A percentile compares a stretch with the other conserved stretches of the same genome.
These are phyloP conservation scores for Rhynchomys soricoides DNA, from an alignment of 2,113 vertebrate genomes.

Conservation along the genomic window DNA sequence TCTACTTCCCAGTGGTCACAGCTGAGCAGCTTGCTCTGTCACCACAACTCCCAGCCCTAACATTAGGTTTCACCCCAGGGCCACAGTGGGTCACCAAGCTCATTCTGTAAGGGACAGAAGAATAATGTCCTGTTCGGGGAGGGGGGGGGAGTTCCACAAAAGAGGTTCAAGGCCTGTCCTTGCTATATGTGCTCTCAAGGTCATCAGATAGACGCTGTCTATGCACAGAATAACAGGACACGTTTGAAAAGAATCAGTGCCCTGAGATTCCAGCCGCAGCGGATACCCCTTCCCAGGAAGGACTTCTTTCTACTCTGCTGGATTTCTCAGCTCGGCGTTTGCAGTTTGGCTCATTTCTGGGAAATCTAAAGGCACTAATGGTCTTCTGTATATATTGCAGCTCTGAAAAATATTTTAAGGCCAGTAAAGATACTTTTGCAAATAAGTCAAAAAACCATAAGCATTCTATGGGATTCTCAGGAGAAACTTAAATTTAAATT, in stretches of 20 bases:
- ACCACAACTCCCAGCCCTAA: too few relatives aligned
- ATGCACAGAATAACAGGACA: neutral
- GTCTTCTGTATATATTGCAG: neutral
- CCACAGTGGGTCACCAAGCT: neutral
- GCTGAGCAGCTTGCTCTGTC: neutral
- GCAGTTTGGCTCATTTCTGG: neutral
- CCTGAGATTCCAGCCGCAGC: neutral
- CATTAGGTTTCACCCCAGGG: neutral
- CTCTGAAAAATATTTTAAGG: slow-evolving; percentile 60
- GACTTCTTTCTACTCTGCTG: slow-evolving; percentile 10
- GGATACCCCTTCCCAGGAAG: neutral
- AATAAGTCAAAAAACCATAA: slow-evolving; percentile 39
- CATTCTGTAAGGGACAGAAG: neutral
- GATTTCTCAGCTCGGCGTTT: slow-evolving; percentile 16
- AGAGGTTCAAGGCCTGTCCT: neutral
- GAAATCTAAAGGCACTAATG: slow-evolving; percentile 29
- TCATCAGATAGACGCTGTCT: neutral
- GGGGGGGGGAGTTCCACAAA: neutral
- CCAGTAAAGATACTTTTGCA: slow-evolving; percentile 46
- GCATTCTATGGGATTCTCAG: slow-evolving; percentile 44
- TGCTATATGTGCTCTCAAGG: neutral
- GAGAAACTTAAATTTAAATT: slow-evolving; percentile 64
- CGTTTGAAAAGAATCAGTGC: neutral
- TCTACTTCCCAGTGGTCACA: neutral
- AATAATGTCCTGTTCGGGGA: neutral